Evolutionary conservation across 1,140 invertebrate genomes (phyloP), one percentile per base, ranked within the genome.

Genomic region (Drosophila elegans): DNA sequence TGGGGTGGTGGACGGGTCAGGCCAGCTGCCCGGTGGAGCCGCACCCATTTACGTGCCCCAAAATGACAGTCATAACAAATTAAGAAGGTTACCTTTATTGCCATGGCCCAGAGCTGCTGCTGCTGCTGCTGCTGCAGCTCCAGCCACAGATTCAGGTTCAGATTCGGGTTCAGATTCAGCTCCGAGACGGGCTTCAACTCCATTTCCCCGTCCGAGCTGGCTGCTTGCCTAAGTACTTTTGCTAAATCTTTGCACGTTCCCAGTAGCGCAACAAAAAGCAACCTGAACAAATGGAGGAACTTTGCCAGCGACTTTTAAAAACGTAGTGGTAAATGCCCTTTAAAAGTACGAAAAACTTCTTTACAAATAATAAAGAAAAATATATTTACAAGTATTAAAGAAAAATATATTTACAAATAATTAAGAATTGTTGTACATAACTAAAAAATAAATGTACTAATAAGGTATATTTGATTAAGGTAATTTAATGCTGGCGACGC

Each of bases 1-100:
- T 9, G 16, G 7, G 34, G 10, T n/a, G 3, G 7, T 27, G n/a
- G 2, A 12, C 13, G 27, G 44, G 16, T 9, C 57, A 25, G 25
- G 12, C 41, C 74, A 71, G 79, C 61, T 74, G 74, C 41, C 64
- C 74, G 52, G 45, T 49, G 42, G 45, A 67, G 52, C 69, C 63
- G 48, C 79, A 52, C 59, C 61, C 71, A 75, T 79, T 78, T 86
- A 57, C 78, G 74, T 86, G 74, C 64, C 56, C 56, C 62, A 73
- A 86, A 82, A 88, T 88, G 83, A 73, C 75, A 82, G 75, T 80
- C 79, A 86, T 86, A 86, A 86, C 82, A 86, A 88, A 88, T 86
- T 86, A 86, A 86, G 83, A 86, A 86, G 83, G 82, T 88, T 82
- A 86, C 83, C 82, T 86, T 88, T 79, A 86, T 75, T 72, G 84